Percentiles rank a stretch among this genome's conserved stretches.
phyloP scores from a whole-genome alignment of 1,140 invertebrate species.

The Zaprionus gabonicus region DNA sequence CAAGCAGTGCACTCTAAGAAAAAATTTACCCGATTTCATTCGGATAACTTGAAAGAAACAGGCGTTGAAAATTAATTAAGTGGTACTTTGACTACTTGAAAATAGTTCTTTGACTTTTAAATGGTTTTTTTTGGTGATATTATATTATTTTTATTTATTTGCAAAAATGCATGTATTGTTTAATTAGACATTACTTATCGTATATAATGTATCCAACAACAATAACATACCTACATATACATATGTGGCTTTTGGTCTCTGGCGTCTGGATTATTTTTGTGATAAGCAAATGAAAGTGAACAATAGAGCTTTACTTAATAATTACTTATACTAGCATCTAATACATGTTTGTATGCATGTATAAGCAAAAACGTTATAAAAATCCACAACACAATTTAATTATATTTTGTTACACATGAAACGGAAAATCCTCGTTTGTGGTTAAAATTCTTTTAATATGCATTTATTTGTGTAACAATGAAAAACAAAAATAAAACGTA shows the following conservation, averaged over 20 bases:
- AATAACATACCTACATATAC: too few relatives aligned
- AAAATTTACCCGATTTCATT: constrained; percentile 6
- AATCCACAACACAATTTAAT: neutral
- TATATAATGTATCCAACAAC: too few relatives aligned
- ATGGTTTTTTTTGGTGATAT: neutral
- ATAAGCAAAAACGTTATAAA: neutral
- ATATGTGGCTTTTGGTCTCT: too few relatives aligned
- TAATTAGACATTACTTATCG: neutral
- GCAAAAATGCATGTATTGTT: neutral
- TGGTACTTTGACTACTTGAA: neutral
- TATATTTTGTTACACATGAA: too few relatives aligned
- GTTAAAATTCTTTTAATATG: too few relatives aligned
- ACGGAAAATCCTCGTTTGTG: neutral
- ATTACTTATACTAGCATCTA: neutral
- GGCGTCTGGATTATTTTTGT: too few relatives aligned
- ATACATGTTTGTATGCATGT: neutral
- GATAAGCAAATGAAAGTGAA: neutral
- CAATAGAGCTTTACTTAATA: neutral
- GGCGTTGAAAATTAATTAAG: neutral
- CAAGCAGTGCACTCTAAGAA: constrained; percentile 23
- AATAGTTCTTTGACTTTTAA: too few relatives aligned
- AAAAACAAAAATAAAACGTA: too few relatives aligned
- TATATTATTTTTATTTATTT: neutral
- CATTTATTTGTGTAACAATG: too few relatives aligned
- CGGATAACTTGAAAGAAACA: neutral